Base-by-base conservation (phyloP, 2,113 vertebrate genomes). In the Brevimyrus niger region DNA sequence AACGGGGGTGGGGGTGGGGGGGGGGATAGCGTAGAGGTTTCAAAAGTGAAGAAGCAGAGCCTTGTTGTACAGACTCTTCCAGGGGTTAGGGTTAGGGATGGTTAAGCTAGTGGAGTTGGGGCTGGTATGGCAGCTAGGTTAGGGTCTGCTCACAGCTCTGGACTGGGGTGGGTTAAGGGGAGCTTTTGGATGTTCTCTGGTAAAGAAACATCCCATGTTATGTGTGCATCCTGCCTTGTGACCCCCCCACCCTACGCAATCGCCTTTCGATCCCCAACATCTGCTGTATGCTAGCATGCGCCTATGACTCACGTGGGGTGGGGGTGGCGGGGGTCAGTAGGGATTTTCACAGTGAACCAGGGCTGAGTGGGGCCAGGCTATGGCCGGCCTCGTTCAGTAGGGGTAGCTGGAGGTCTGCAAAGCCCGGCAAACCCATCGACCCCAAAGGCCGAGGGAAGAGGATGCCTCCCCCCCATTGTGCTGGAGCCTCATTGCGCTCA, bases 371-470 rank as follows among this genome's bases (percentile, higher is more conserved):
- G 55, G 42, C 31, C 69, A 35, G 19, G 38, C 15, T 5, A 6
- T 10, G 0, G 10, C n/a, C 13, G 31, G 31, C 4, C 31, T 21
- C 2, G 51, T 92, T 92, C 95, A 92, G 92, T 92, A 95, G 96
- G 95, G 95, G 95, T 94, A 93, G 90, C 91, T 96, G 95, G 94
- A 92, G 94, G 88, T 94, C 93, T 94, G 93, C 90, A 80, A 90
- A 42, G n/a, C 11, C 4, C 38, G 5, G 35, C 31, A 8, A 6
- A 27, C 51, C 15, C 48, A 89, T 48, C 9, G 35, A 55, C 35
- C 50, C 35, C 2, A 48, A 58, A 46, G 76, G 50, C 19, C 38
- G 9, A 15, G 8, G 48, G 50, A 58, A 58, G 31, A 55, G 31
- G 19, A 46, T 4, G 46, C 23, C 6, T 10, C 21, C 46, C 23